Evolutionary conservation across 2,113 vertebrate species (phyloP).

Genomic region (Agapornis roseicollis): DNA sequence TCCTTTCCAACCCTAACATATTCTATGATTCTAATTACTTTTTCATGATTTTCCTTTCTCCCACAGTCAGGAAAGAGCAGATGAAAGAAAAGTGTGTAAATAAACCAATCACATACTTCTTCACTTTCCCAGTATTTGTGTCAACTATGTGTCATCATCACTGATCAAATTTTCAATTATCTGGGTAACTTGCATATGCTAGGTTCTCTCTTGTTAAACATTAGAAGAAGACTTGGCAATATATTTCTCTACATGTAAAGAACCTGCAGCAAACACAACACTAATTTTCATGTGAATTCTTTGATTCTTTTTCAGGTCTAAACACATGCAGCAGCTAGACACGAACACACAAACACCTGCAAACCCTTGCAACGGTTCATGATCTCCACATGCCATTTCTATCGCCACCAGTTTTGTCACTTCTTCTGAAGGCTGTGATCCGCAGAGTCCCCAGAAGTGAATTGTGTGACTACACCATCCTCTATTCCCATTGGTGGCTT

Average conservation of each 20-base stretch:
- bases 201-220: background rate
- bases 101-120: background rate
- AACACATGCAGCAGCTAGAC: background rate
- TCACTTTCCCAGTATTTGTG: background rate
- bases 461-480: background rate
- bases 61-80: background rate
- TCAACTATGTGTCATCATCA: background rate
- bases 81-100: background rate
- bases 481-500: background rate
- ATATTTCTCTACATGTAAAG: background rate
- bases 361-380: background rate
- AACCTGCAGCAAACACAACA: background rate
- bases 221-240: background rate
- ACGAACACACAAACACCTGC: background rate
- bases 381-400: accelerated
- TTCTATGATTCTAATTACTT: too few relatives aligned
- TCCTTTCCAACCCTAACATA: too few relatives aligned
- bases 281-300: background rate
- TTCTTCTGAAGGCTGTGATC: background rate
- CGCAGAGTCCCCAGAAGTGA: background rate
- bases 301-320: background rate
- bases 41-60: background rate
- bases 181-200: background rate
- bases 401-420: background rate
- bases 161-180: background rate